Evolutionary conservation across 2,888 invertebrate species (phyloP).

Genomic region (Phymatocera aterrima): DNA sequence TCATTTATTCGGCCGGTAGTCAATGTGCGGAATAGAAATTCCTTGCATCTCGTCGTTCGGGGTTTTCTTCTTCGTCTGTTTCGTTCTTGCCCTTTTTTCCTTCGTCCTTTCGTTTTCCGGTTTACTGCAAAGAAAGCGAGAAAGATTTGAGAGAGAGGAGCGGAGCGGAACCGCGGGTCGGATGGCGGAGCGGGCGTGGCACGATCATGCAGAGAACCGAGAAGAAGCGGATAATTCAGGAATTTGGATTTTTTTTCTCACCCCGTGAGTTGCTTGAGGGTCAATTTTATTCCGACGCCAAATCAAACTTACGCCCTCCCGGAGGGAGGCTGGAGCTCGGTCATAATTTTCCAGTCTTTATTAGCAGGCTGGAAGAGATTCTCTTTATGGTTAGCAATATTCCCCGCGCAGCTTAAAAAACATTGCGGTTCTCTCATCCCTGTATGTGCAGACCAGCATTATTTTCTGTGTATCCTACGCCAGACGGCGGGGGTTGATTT

Average conservation of each 20-base stretch:
- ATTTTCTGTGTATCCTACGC: too few species aligned
- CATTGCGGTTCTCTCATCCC: not conserved
- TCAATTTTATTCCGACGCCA: not conserved
- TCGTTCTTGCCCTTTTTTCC: not conserved
- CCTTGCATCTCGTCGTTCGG: too few species aligned
- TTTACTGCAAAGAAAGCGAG: not conserved
- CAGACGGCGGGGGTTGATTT: too few species aligned
- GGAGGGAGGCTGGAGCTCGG: not conserved
- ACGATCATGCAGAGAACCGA: too few species aligned
- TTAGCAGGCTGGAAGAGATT: not conserved
- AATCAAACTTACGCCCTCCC: not conserved
- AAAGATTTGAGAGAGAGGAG: too few species aligned
- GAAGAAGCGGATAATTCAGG: too few species aligned
- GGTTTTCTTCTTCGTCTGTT: too few species aligned
- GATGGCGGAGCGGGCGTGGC: too few species aligned
- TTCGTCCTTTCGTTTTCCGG: not conserved
- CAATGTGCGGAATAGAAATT: conserved; percentile 13
- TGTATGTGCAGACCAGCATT: not conserved
- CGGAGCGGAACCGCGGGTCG: too few species aligned
- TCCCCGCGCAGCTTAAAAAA: not conserved
- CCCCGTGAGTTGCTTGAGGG: too few species aligned
- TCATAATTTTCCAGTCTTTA: not conserved
- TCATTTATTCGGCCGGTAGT: conserved; percentile 56
- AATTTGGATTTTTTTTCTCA: too few species aligned
- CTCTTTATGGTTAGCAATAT: conserved; percentile 19